A percentile compares a stretch with the other conserved stretches of the same genome.
Evolutionary conservation across 2,113 vertebrate species (phyloP).

Genomic region (Chaetorhynchus papuensis): DNA sequence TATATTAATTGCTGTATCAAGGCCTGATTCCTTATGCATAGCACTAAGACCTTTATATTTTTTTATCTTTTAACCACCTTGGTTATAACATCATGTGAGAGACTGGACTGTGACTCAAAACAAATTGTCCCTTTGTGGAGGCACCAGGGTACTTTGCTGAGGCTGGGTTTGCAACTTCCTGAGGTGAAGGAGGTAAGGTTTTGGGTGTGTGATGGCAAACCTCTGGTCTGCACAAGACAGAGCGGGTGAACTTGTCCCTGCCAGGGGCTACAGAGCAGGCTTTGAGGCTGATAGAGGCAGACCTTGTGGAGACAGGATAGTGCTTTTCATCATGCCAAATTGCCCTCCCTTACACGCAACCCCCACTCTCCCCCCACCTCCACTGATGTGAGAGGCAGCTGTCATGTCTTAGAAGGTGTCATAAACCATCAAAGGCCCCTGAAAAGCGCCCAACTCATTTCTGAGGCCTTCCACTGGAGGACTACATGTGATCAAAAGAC

Average conservation of each 20-base stretch:
- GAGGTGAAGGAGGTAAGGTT: not conserved
- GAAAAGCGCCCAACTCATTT: not conserved
- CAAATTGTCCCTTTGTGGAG: not conserved
- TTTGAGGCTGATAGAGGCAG: not conserved
- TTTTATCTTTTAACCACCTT: not conserved
- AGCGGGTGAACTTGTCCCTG: not conserved
- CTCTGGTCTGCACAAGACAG: not conserved
- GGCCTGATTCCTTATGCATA: not conserved
- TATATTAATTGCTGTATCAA: not conserved
- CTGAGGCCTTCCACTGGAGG: not conserved
- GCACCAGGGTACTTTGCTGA: not conserved
- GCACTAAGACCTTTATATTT: not conserved
- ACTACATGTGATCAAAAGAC: not conserved
- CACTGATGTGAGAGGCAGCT: not conserved
- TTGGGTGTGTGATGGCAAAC: not conserved
- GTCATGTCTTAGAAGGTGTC: not conserved
- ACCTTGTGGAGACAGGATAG: not conserved
- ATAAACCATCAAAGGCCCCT: not conserved
- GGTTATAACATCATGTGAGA: not conserved
- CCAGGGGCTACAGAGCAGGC: not conserved
- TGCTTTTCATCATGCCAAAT: not conserved
- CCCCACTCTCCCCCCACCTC: accelerated
- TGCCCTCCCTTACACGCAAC: not conserved
- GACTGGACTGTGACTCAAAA: not conserved
- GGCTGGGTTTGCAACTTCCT: not conserved